These are phyloP conservation scores for Lacerta bilineata DNA, from an alignment of 2,797 vertebrate genomes.

Conservation along the genomic window DNA sequence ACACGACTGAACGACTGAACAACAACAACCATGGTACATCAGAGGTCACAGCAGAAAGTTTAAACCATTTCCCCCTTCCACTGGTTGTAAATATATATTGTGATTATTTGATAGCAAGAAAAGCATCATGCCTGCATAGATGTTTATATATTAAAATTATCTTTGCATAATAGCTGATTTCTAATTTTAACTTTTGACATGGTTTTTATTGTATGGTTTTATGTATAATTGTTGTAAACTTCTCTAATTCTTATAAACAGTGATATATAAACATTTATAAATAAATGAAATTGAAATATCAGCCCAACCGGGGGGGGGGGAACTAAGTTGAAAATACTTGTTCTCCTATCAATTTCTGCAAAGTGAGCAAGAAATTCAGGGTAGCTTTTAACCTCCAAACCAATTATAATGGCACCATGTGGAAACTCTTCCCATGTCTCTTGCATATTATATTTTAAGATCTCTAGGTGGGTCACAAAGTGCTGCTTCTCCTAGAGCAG, in stretches of 20 bases:
- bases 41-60: neutral
- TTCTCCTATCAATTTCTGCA: neutral
- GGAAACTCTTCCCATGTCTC: neutral
- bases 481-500: neutral
- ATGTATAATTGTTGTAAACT: too few species aligned
- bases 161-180: too few species aligned
- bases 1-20: too few species aligned
- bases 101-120: slow-evolving; percentile 13
- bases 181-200: too few species aligned
- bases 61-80: neutral
- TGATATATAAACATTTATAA: too few species aligned
- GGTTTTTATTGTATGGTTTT: too few species aligned
- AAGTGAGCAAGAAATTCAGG: neutral
- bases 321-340: neutral
- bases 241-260: too few species aligned
- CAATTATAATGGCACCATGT: neutral
- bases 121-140: neutral
- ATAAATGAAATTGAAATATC: too few species aligned
- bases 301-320: too few species aligned
- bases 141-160: neutral
- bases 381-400: neutral
- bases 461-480: neutral
- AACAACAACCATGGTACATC: neutral
- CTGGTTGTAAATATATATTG: slow-evolving; percentile 9
- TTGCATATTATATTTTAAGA: slow-evolving; percentile 7